Evolutionary conservation across 2,888 invertebrate genomes (phyloP).

Genomic region (Clitarchus hookeri): DNA sequence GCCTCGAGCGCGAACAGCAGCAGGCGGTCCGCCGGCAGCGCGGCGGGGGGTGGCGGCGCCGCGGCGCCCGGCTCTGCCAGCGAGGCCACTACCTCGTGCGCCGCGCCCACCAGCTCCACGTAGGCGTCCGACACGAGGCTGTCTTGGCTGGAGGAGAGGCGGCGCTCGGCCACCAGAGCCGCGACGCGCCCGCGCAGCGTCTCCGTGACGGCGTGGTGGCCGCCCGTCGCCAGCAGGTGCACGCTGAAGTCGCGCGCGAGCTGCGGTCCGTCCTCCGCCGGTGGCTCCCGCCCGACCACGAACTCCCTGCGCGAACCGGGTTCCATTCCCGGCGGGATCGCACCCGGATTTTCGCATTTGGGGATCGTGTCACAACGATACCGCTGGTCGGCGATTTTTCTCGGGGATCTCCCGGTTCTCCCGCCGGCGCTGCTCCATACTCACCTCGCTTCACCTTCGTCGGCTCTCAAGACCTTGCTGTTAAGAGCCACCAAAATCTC

Average conservation of each 20-base stretch:
- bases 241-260: not conserved
- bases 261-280: not conserved
- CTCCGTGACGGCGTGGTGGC: not conserved
- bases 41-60: not conserved
- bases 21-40: not conserved
- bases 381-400: too few relatives aligned
- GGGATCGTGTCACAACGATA: too few relatives aligned
- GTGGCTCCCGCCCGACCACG: not conserved
- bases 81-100: not conserved
- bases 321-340: too few relatives aligned
- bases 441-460: too few relatives aligned
- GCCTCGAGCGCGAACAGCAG: slow-evolving; percentile 12
- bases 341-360: too few relatives aligned
- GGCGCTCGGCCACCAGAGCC: not conserved
- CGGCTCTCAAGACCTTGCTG: too few relatives aligned
- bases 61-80: not conserved
- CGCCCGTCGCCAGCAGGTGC: not conserved
- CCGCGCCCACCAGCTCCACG: not conserved
- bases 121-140: not conserved
- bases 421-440: too few relatives aligned
- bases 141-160: not conserved
- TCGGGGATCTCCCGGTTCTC: too few relatives aligned
- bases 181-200: not conserved
- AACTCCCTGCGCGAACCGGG: not conserved
- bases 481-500: too few relatives aligned